A percentile compares a stretch with the other conserved stretches of the same genome.
phyloP scores from a whole-genome alignment of 2,797 vertebrate genomes.

The Phrynocephalus vlangalii region DNA sequence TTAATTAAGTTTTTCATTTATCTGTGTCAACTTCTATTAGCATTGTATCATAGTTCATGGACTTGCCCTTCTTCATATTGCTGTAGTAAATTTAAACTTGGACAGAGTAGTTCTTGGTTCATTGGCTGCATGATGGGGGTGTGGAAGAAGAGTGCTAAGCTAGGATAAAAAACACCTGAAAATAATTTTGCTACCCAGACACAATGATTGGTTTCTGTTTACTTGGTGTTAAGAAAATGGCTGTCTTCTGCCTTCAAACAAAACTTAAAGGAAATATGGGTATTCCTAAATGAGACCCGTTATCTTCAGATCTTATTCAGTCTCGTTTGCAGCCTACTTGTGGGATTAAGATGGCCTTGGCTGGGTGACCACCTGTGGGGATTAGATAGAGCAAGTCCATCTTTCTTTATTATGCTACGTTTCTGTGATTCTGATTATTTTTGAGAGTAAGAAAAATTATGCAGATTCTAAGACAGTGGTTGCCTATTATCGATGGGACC shows the following conservation, averaged over 20 bases:
- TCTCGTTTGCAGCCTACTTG: neutral
- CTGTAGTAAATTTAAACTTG: slow-evolving; percentile 47
- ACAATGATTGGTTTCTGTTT: neutral
- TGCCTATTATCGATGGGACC: neutral
- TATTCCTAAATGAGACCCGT: neutral
- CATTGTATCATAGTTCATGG: slow-evolving; percentile 43
- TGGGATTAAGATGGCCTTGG: neutral
- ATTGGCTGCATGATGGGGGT: slow-evolving; percentile 6
- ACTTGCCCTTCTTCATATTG: slow-evolving; percentile 41
- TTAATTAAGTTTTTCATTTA: slow-evolving; percentile 83
- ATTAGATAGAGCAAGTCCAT: neutral
- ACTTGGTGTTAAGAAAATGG: slow-evolving; percentile 5
- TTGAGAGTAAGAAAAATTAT: neutral
- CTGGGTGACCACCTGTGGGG: neutral
- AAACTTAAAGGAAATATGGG: neutral
- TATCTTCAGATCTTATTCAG: neutral
- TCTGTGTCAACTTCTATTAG: slow-evolving; percentile 44
- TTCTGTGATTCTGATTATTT: neutral
- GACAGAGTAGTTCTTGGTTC: slow-evolving; percentile 29
- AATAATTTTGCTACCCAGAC: neutral
- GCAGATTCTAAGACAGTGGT: neutral
- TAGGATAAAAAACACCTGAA: slow-evolving; percentile 26
- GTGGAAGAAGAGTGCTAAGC: slow-evolving; percentile 18
- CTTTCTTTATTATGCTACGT: neutral
- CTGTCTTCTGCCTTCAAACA: neutral